phyloP scores from a whole-genome alignment of 2,888 invertebrate genomes.

The Morpho achilles region DNA sequence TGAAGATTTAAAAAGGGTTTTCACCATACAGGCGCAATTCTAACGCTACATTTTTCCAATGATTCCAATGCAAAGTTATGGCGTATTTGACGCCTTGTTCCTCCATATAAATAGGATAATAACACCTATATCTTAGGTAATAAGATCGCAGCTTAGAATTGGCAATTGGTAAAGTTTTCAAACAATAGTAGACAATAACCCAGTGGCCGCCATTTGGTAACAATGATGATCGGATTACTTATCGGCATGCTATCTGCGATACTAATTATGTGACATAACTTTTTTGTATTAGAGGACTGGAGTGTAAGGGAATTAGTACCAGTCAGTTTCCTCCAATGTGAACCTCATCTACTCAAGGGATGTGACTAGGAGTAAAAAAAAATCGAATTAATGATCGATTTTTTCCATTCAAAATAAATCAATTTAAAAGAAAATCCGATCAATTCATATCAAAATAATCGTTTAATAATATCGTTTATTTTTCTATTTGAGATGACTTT shows the following conservation, averaged over 20 bases:
- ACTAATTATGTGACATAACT: neutral
- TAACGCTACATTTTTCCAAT: conserved; percentile 6
- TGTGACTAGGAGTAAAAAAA: too few species aligned
- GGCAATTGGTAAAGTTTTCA: conserved; percentile 37
- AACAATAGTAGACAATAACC: conserved; percentile 57
- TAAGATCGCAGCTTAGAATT: conserved; percentile 1
- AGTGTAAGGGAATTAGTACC: too few species aligned
- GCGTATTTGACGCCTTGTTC: neutral
- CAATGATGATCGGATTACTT: conserved; percentile 30
- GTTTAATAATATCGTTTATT: too few species aligned
- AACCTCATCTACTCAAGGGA: too few species aligned
- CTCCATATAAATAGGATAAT: neutral
- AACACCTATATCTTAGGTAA: neutral
- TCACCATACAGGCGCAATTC: neutral
- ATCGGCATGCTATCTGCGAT: conserved; percentile 19
- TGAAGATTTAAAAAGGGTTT: too few species aligned
- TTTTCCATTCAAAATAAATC: too few species aligned
- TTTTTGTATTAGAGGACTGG: too few species aligned
- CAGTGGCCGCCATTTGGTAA: conserved; percentile 35
- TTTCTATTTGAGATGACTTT: too few species aligned
- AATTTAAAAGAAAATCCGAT: too few species aligned
- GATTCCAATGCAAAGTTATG: conserved; percentile 3
- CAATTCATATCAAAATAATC: too few species aligned
- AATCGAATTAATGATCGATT: too few species aligned
- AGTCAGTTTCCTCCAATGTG: too few species aligned